Percentiles rank a stretch among this genome's conserved stretches.
phyloP scores from a whole-genome alignment of 2,888 invertebrate genomes.

The Lasioglossum figueresi region DNA sequence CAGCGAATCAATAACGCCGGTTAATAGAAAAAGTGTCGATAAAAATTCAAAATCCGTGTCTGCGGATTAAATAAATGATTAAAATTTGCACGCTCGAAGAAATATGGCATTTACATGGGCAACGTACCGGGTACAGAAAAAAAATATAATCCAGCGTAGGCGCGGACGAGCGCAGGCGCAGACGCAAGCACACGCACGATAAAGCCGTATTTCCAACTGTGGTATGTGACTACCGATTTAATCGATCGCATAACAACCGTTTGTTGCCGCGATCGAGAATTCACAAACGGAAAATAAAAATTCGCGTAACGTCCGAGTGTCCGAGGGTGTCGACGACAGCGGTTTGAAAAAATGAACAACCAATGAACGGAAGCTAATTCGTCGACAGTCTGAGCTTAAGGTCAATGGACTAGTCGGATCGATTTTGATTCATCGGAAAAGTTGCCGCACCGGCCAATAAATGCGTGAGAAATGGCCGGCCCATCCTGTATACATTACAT shows the following conservation, averaged over 20 bases:
- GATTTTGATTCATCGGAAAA: conserved; percentile 58
- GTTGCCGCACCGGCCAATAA: conserved; percentile 44
- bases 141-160: conserved; percentile 25
- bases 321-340: neutral
- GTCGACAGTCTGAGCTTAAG: conserved; percentile 26
- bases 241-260: conserved; percentile 35
- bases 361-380: conserved; percentile 27
- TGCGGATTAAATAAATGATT: conserved; percentile 46
- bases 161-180: neutral
- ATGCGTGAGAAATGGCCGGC: conserved; percentile 53
- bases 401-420: conserved; percentile 40
- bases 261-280: neutral
- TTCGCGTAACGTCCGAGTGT: neutral
- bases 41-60: conserved; percentile 34
- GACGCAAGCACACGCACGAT: neutral
- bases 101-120: conserved; percentile 37
- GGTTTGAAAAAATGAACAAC: conserved; percentile 15
- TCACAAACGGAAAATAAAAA: neutral
- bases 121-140: neutral
- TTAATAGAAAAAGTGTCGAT: conserved; percentile 21
- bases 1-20: conserved; percentile 24
- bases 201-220: conserved; percentile 28
- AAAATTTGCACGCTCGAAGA: conserved; percentile 43
- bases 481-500: conserved; percentile 52
- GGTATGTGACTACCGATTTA: conserved; percentile 23